Evolutionary conservation across 1,140 invertebrate genomes (phyloP), one percentile per base, ranked within the genome.

Genomic region (Linepithema humile): DNA sequence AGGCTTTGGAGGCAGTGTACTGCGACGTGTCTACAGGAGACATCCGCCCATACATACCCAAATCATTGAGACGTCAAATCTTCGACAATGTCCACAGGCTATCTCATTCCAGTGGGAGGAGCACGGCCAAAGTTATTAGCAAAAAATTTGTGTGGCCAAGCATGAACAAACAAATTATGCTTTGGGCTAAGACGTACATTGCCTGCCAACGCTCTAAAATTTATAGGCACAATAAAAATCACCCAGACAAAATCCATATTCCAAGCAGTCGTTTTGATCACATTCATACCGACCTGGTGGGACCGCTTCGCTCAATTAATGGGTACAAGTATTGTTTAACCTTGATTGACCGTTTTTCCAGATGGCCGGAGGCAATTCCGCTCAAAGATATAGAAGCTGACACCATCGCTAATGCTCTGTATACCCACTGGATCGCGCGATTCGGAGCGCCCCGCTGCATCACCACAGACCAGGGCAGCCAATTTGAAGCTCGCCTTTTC

Each of bases 391-490:
- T 55, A 1, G 20, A 2, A 0, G 75, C 62, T 23, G 20, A 67
- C 2, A 53, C 29, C 0, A 20, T 65, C 0, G 45, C 43, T 0
- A 15, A 23, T 1, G 45, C 20, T n/a, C 57, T 80, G 3, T 57
- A 40, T 10, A 12, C 3, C 5, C 10, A 1, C 0, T 80, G 75
- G 48, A 57, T 65, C 1, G 12, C 45, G 1, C 43, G 48, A 6
- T 80, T 65, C 7, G 45, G 75, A 3, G 20, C 62, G 0, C 60
- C 62, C 9, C 5, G 26, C 6, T 29, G n/a, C 0, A 29, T 80
- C 38, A 80, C 75, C 0, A 80, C 75, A 2, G 62, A 80, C 35
- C 62, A 64, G 4, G 45, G 35, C 3, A 57, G 4, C 1, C 75
- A 80, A 29, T 80, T 80, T 6, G 75, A 80, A 10, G 50, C 57